phyloP scores from a whole-genome alignment of 2,797 vertebrate genomes.

The Takifugu ocellatus region DNA sequence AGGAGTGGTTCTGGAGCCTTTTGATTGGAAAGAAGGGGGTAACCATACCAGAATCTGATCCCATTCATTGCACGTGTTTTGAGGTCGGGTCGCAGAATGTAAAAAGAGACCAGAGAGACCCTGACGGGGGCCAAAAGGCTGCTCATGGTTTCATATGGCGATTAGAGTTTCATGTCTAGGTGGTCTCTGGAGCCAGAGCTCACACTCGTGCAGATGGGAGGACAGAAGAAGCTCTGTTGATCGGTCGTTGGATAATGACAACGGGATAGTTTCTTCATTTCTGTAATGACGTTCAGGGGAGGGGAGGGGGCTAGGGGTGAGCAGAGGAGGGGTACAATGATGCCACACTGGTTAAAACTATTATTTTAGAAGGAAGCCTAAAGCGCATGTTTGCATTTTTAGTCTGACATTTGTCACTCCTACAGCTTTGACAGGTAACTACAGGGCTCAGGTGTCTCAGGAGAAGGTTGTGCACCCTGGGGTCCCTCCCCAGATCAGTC shows the following conservation, averaged over 20 bases:
- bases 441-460: slow-evolving; percentile 54
- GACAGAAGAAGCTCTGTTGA: no score
- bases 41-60: slow-evolving; percentile 21
- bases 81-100: slow-evolving; percentile 38
- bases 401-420: slow-evolving; percentile 18
- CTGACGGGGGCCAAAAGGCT: slow-evolving; percentile 18
- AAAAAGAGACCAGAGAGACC: slow-evolving; percentile 27
- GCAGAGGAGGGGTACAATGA: no score
- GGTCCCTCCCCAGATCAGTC: slow-evolving; percentile 45
- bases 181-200: slow-evolving; percentile 22
- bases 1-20: slow-evolving; percentile 24
- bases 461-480: slow-evolving; percentile 53
- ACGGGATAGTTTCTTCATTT: no score
- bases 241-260: no score
- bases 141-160: slow-evolving; percentile 37
- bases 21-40: background rate
- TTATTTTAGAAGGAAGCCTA: no score
- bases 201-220: background rate
- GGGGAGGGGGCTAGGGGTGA: no score
- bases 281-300: no score
- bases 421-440: slow-evolving; percentile 43
- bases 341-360: no score
- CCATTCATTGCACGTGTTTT: slow-evolving; percentile 21
- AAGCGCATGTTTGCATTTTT: no score
- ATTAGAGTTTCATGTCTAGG: slow-evolving; percentile 33